Base-by-base conservation (phyloP, 2,797 vertebrate genomes). In the Aulostomus chinensis region DNA sequence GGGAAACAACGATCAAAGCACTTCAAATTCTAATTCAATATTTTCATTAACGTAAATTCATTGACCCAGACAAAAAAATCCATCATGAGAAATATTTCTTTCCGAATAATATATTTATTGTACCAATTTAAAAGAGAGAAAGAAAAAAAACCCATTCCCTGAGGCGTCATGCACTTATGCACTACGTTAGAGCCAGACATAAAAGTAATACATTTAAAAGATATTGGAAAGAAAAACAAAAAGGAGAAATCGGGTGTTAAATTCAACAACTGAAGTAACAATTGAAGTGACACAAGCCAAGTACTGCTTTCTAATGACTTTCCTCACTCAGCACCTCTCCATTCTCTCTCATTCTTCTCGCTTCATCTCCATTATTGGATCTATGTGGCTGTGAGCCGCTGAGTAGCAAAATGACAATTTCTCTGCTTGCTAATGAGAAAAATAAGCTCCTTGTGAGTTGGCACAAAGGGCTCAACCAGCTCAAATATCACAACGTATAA, bases 391-490 rank as follows among this genome's bases (percentile, higher is more conserved):
- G 45, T 46, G 54, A 69, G 66, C 53, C 76, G 29, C 59, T 71
- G 70, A 71, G 64, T 61, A 62, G 14, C 48, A 56, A 28, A 45
- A 26, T 39, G 58, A 58, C 43, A 40, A 32, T 58, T 68, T 65
- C 22, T 21, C 22, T 57, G 3, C 26, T 65, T 7, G 26, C 26
- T 53, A 72, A 68, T 79, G 56, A 59, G 21, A 77, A 11, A 43
- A 30, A 62, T 54, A 77, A 68, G 32, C 57, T 57, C 24, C 30
- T 70, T 73, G 42, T 68, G 66, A 37, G 49, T 35, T 46, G 38
- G 24, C 40, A 66, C 53, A 61, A 71, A 65, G 40, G 30, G 11
- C 53, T 55, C 2, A 1, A 30, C 32, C 24, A 43, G 43, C 31
- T 36, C 4, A 10, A 60, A 40, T 42, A 25, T 43, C 26, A 28